Conservation (phyloP, 2,797 vertebrate species). For the Pelodytes ibericus region DNA sequence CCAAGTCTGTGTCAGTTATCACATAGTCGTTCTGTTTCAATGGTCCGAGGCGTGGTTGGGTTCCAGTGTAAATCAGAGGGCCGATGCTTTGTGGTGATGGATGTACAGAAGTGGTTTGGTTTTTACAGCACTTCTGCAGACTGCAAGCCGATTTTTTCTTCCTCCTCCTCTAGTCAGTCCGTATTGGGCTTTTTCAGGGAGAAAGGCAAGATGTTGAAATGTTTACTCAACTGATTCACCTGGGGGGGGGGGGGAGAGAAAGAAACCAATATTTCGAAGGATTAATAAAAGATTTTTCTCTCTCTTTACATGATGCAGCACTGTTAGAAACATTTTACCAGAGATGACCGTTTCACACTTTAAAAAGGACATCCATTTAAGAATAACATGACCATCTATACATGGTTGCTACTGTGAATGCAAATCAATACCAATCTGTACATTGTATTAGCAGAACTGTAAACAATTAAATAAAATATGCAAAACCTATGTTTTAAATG, state of each 20-base stretch:
- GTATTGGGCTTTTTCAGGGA: slow-evolving; percentile 87
- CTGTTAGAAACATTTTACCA: no score
- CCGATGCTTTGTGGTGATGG: slow-evolving; percentile 74
- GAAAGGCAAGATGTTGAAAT: slow-evolving; percentile 92
- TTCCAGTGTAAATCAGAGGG: slow-evolving; percentile 61
- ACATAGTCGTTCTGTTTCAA: slow-evolving; percentile 12
- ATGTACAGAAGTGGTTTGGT: slow-evolving; percentile 73
- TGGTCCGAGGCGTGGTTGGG: slow-evolving; percentile 45
- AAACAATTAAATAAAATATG: no score
- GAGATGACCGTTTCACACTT: no score
- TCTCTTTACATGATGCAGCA: no score
- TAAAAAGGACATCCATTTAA: no score
- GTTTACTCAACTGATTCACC: slow-evolving; percentile 92
- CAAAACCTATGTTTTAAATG: no score
- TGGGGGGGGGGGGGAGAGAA: slow-evolving; percentile 55
- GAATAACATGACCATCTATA: no score
- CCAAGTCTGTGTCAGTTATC: slow-evolving; percentile 8
- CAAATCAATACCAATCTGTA: no score
- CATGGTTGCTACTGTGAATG: no score
- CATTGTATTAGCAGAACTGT: no score
- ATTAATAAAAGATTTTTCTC: no score
- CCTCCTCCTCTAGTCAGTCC: slow-evolving; percentile 90
- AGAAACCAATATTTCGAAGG: no score
- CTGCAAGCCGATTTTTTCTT: slow-evolving; percentile 83
- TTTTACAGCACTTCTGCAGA: slow-evolving; percentile 83